phyloP scores from a whole-genome alignment of 2,797 vertebrate genomes.

The Acipenser ruthenus region DNA sequence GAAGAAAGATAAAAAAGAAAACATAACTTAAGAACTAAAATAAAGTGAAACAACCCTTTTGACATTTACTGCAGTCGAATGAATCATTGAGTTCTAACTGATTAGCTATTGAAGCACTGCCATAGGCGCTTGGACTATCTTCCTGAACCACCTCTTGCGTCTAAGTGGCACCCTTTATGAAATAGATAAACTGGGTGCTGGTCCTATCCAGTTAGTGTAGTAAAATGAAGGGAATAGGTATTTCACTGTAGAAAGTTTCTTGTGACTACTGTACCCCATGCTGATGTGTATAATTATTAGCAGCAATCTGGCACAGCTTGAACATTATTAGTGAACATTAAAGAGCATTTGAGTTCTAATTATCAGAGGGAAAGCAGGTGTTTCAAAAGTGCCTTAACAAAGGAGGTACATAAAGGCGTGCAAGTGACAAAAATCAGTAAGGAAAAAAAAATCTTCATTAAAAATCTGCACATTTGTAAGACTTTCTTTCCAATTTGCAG shows the following conservation, averaged over 20 bases:
- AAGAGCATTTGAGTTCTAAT: conserved; percentile 77
- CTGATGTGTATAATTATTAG: conserved; percentile 78
- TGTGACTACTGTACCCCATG: conserved; percentile 60
- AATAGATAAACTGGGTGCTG: too few relatives aligned
- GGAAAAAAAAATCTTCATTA: conserved; percentile 41
- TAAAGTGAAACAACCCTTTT: too few relatives aligned
- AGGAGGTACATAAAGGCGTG: conserved; percentile 44
- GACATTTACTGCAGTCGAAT: too few relatives aligned
- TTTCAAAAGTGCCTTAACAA: conserved; percentile 66
- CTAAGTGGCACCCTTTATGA: too few relatives aligned
- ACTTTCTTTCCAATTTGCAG: conserved; percentile 38
- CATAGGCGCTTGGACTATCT: too few relatives aligned
- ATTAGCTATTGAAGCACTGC: too few relatives aligned
- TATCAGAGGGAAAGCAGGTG: conserved; percentile 66
- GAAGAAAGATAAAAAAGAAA: too few relatives aligned
- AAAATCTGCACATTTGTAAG: conserved; percentile 37
- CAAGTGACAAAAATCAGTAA: conserved; percentile 21
- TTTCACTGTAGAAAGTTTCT: conserved; percentile 56
- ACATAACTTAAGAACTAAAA: too few relatives aligned
- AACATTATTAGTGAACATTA: conserved; percentile 75
- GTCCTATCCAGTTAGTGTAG: too few relatives aligned
- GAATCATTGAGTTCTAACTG: too few relatives aligned
- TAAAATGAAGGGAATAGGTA: conserved; percentile 31
- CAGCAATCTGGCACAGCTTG: conserved; percentile 74
- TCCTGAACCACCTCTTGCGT: too few relatives aligned